Conservation (phyloP, 1,140 invertebrate genomes). For the Eumaeus atala region DNA sequence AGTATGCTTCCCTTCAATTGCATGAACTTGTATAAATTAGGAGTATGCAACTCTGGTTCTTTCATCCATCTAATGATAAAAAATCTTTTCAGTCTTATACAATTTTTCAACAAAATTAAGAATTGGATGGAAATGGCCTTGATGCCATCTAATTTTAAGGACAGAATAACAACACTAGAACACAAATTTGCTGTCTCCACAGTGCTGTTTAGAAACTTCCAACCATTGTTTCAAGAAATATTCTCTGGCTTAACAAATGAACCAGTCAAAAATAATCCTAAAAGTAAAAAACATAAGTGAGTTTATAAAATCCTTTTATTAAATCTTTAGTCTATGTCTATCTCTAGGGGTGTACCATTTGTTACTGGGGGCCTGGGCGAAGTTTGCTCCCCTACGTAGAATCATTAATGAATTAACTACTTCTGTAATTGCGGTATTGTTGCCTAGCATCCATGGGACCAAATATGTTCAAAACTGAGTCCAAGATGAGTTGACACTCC, state of each 20-base stretch:
- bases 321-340: no score
- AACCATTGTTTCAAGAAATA: conserved; percentile 89
- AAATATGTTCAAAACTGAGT: no score
- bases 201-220: conserved; percentile 95
- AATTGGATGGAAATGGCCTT: conserved; percentile 97
- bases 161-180: conserved; percentile 90
- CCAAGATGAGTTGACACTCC: no score
- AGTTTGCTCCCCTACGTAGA: no score
- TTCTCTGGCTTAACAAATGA: conserved; percentile 81
- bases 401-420: no score
- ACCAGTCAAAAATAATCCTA: conserved; percentile 75
- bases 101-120: conserved; percentile 97
- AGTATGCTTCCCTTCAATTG: no score
- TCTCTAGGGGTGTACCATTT: no score
- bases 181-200: conserved; percentile 96
- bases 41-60: no score
- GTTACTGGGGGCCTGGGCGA: no score
- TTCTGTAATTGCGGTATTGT: no score
- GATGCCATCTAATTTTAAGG: conserved; percentile 87
- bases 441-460: no score
- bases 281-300: conserved; percentile 82
- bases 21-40: no score
- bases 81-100: conserved; percentile 77
- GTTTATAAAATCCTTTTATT: conserved; percentile 15
- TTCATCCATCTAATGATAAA: neutral